phyloP scores from a whole-genome alignment of 2,113 vertebrate species.

The Tonatia bakeri region DNA sequence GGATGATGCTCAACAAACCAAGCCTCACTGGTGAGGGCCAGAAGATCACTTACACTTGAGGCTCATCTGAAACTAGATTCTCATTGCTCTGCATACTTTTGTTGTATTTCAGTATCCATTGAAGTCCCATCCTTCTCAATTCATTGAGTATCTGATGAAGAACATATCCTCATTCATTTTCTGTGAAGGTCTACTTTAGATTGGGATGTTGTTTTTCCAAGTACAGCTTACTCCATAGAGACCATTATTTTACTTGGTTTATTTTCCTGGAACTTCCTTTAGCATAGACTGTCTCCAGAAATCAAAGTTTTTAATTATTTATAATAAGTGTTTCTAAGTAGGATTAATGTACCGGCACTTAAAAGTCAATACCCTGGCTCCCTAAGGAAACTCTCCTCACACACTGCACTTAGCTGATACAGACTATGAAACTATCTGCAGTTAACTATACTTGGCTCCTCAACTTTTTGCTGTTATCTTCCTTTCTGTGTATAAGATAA shows the following conservation, averaged over 20 bases:
- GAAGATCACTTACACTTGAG: not conserved
- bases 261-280: conserved; percentile 67
- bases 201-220: not conserved
- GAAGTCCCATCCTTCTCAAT: not conserved
- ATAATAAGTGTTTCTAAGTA: conserved; percentile 80
- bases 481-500: not conserved
- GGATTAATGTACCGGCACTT: conserved; percentile 70
- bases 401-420: not conserved
- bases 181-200: not conserved
- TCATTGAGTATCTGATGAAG: not conserved
- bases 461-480: conserved; percentile 7
- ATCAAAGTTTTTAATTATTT: conserved; percentile 81
- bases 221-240: conserved; percentile 1
- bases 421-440: not conserved
- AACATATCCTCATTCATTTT: not conserved
- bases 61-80: not conserved
- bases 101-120: not conserved
- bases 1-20: too few species aligned
- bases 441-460: conserved; percentile 43
- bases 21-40: too few species aligned
- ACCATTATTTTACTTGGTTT: conserved; percentile 41
- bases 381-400: conserved; percentile 50
- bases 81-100: not conserved
- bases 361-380: conserved; percentile 63
- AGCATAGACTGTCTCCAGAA: conserved; percentile 66